Base-by-base conservation (phyloP, 2,797 vertebrate genomes). In the Mycteria americana region DNA sequence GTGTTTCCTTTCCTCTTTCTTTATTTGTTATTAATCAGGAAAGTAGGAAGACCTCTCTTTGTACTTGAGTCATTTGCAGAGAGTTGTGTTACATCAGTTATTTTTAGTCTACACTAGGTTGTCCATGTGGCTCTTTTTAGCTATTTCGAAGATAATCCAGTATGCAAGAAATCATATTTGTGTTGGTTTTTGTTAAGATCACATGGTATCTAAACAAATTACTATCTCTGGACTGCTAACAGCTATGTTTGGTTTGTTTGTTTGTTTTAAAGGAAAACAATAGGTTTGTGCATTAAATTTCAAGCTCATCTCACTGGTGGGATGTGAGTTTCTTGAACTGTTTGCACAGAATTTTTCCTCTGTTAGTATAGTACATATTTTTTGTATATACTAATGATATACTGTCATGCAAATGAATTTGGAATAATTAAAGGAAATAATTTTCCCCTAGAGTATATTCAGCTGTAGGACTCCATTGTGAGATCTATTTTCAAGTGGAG, bases 401-500 rank as follows among this genome's bases (percentile, higher is more conserved):
- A 89, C 81, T 96, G 88, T 92, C 69, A 90, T 93, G 91, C 76
- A 96, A 93, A 96, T 97, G 69, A 88, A 39, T 88, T 95, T 53
- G 67, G 83, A 94, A 88, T 84, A 92, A 94, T 88, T 72, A 88
- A 94, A 89, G 62, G 75, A 92, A 86, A 90, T 95, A 5, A 85
- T 96, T 93, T 95, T 92, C 73, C 79, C 35, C 69, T 53, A 27
- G 88, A 92, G 76, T 81, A 78, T 96, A 84, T 78, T 96, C 95
- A 96, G 85, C 95, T 96, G 94, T 90, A 95, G 79, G 59, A 86
- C 46, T 95, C 79, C 59, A 92, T 96, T 92, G 85, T 95, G 79
- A 86, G 89, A 69, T 94, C 78, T 96, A 22, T 96, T 96, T 94
- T 88, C 82, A 92, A 86, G 65, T 63, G 27, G 65, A 88, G 85